Percentiles rank a stretch among this genome's conserved stretches.
These are phyloP conservation scores for Onychomys arenicola DNA, from an alignment of 2,797 vertebrate genomes.

Conservation along the genomic window DNA sequence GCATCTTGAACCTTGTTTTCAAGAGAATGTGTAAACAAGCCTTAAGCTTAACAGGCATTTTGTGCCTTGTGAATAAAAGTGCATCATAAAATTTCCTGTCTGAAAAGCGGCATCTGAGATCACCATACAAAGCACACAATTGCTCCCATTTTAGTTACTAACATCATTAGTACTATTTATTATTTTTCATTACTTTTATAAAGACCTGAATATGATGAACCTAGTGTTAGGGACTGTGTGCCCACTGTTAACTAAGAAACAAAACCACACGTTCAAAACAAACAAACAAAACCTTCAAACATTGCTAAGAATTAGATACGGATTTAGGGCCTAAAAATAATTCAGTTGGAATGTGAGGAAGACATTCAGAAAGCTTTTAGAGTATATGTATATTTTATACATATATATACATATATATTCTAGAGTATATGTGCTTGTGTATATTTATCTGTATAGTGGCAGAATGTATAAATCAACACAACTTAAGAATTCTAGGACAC, in stretches of 20 bases:
- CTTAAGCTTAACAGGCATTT: conserved; percentile 44
- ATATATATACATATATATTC: too few relatives aligned
- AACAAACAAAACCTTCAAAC: conserved; percentile 9
- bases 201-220: not conserved
- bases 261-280: conserved; percentile 6
- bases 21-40: conserved; percentile 69
- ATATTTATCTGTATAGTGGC: not conserved
- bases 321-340: conserved; percentile 67
- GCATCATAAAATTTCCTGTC: conserved; percentile 63
- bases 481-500: conserved; percentile 56
- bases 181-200: conserved; percentile 36
- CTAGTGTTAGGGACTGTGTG: conserved; percentile 16
- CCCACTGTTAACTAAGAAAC: conserved; percentile 31
- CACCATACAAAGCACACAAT: not conserved
- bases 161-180: conserved; percentile 35
- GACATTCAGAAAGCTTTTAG: conserved; percentile 39
- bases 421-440: not conserved
- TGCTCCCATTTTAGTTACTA: conserved; percentile 33
- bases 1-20: conserved; percentile 70
- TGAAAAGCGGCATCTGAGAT: conserved; percentile 46
- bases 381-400: not conserved
- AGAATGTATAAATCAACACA: conserved; percentile 31
- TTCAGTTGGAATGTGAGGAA: conserved; percentile 63
- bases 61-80: conserved; percentile 65
- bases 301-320: conserved; percentile 61